These are phyloP conservation scores for Alsophila aescularia DNA, from an alignment of 2,888 invertebrate species.

Conservation along the genomic window DNA sequence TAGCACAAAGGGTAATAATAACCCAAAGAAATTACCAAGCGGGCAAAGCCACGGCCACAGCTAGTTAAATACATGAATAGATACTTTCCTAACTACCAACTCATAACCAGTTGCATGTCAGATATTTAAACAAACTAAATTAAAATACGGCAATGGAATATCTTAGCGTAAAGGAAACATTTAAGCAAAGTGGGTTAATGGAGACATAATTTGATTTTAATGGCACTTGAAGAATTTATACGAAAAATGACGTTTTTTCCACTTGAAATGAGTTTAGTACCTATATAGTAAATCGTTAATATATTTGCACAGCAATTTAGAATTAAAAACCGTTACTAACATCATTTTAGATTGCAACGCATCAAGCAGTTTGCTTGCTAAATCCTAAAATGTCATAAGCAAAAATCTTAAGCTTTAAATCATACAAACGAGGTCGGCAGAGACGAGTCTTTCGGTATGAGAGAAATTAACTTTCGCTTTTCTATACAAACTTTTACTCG, in stretches of 20 bases:
- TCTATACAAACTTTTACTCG: constrained; percentile 36
- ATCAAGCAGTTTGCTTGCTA: constrained; percentile 2
- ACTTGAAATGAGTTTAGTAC: constrained; percentile 25
- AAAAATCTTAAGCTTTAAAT: constrained; percentile 14
- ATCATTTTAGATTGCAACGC: constrained; percentile 19
- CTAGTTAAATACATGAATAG: too few relatives aligned
- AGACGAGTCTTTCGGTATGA: constrained; percentile 35
- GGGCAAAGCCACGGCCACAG: too few relatives aligned
- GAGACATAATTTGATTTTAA: constrained; percentile 39
- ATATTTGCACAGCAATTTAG: constrained; percentile 24
- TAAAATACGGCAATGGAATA: constrained; percentile 13
- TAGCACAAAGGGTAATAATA: too few relatives aligned
- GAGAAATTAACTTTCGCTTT: constrained; percentile 43
- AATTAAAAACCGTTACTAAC: constrained; percentile 10
- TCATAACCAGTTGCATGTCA: constrained; percentile 9
- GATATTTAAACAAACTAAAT: background rate
- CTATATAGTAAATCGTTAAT: constrained; percentile 24
- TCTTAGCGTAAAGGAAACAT: constrained; percentile 24
- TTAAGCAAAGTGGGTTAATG: constrained; percentile 36
- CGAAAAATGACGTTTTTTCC: constrained; percentile 23
- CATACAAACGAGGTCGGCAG: constrained; percentile 35
- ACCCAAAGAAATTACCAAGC: too few relatives aligned
- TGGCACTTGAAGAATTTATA: constrained; percentile 23
- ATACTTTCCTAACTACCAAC: too few relatives aligned
- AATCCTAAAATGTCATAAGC: constrained; percentile 16